These are phyloP conservation scores for Ophthalmolycus amberensis DNA, from an alignment of 2,113 vertebrate species.

Conservation along the genomic window DNA sequence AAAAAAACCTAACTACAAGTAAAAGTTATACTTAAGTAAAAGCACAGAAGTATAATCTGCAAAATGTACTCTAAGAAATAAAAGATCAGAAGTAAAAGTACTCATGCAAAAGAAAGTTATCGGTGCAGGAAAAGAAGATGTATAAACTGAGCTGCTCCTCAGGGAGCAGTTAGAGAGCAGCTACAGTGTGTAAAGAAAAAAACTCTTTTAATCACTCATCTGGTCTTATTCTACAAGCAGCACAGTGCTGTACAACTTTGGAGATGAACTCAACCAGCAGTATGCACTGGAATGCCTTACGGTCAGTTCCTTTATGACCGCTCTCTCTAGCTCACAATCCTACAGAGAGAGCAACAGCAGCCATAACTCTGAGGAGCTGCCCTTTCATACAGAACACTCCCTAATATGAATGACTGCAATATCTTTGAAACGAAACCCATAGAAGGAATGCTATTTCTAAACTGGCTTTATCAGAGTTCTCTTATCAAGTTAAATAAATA, in stretches of 20 bases:
- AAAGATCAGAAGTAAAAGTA: not conserved
- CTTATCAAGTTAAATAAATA: conserved; percentile 51
- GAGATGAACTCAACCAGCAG: conserved; percentile 28
- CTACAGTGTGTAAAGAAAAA: too few relatives aligned
- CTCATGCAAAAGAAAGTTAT: not conserved
- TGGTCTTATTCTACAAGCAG: not conserved
- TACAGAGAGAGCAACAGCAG: conserved; percentile 13
- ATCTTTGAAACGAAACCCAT: conserved; percentile 64
- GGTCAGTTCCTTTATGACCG: conserved; percentile 46
- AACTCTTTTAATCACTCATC: too few relatives aligned
- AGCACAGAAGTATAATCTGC: not conserved
- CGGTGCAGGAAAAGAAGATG: too few relatives aligned
- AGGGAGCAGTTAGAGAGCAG: too few relatives aligned
- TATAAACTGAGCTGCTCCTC: too few relatives aligned
- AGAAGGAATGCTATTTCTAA: conserved; percentile 70
- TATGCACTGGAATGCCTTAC: conserved; percentile 35
- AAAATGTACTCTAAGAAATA: not conserved
- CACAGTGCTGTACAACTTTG: not conserved
- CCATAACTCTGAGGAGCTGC: conserved; percentile 66
- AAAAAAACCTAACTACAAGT: not conserved
- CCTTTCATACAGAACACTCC: conserved; percentile 73
- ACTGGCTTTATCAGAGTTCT: conserved; percentile 50
- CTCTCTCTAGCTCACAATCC: conserved; percentile 41
- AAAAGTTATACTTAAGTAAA: not conserved
- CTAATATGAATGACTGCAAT: conserved; percentile 66